These are phyloP conservation scores for Sympetrum striolatum DNA, from an alignment of 2,888 invertebrate genomes.

Conservation along the genomic window DNA sequence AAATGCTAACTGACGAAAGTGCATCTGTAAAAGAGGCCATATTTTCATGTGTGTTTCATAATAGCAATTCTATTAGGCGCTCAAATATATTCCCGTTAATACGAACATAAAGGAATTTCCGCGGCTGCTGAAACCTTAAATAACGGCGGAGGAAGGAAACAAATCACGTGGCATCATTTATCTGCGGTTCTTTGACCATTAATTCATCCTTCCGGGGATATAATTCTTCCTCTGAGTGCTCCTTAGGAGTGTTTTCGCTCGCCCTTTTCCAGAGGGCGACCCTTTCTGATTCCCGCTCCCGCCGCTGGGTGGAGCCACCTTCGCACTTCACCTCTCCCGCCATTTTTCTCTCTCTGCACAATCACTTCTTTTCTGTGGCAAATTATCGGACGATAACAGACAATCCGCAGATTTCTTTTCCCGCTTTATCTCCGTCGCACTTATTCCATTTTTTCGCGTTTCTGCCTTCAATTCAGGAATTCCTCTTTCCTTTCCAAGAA, in stretches of 20 bases:
- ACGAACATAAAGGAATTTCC: neutral
- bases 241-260: neutral
- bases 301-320: neutral
- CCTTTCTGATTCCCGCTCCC: neutral
- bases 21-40: no score
- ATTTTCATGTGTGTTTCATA: neutral
- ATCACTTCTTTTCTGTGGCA: neutral
- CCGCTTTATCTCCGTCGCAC: neutral
- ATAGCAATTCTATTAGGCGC: neutral
- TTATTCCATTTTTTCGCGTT: neutral
- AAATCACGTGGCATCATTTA: neutral
- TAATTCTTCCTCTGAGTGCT: neutral
- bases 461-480: neutral
- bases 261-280: neutral
- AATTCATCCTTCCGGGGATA: neutral
- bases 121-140: neutral
- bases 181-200: neutral
- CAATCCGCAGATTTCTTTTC: neutral
- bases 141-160: neutral
- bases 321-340: neutral
- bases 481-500: neutral
- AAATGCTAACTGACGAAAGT: no score
- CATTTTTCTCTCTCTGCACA: neutral
- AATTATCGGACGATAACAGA: constrained; percentile 31
- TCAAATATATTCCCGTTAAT: neutral